Base-by-base conservation (phyloP, 2,888 invertebrate species). In the Myopa tessellatipennis region DNA sequence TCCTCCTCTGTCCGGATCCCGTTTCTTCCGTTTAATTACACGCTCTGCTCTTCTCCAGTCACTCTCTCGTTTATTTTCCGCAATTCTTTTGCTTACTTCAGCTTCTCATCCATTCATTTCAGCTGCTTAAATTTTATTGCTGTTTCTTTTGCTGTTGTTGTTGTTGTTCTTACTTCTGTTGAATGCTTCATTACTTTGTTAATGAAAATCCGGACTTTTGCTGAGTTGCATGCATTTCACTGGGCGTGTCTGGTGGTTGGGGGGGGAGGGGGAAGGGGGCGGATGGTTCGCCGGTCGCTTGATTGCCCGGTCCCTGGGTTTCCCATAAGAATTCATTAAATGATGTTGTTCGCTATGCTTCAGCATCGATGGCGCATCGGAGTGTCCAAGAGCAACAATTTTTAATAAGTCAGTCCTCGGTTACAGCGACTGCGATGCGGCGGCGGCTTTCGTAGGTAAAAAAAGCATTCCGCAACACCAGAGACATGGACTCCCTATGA, bases 21-120 rank as follows among this genome's bases (percentile, higher is more conserved):
- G 12, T 36, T 70, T 26, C 70, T 55, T 70, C 36, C 55, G 70
- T 70, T 70, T 70, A 70, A 70, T 70, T 70, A 71, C 52, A 63
- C 36, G 76, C 65, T 76, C 18, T 50, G 65, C 65, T 52, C 18
- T 68, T 36, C 40, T 70, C 50, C 34, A 50, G 50, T 26, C 45
- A 6, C 50, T 45, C 50, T 26, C 69, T 70, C 55, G 55, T 70
- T 70, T 55, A 70, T 34, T 70, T 70, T 70, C 36, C 4, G 55
- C 55, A 55, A 55, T 70, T 70, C 70, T 70, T 70, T 55, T 16
- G 52, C 70, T 70, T 55, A 16, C 55, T 70, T 36, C n/a, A 70
- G 52, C 70, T 70, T 36, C 55, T 58, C 65, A 65, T 36, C 34
- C 65, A 65, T 36, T 36, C 34, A 38, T 38, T 65, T 38, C 8